Base-by-base conservation (phyloP, 2,113 vertebrate species). In the Chaetodon trifascialis region DNA sequence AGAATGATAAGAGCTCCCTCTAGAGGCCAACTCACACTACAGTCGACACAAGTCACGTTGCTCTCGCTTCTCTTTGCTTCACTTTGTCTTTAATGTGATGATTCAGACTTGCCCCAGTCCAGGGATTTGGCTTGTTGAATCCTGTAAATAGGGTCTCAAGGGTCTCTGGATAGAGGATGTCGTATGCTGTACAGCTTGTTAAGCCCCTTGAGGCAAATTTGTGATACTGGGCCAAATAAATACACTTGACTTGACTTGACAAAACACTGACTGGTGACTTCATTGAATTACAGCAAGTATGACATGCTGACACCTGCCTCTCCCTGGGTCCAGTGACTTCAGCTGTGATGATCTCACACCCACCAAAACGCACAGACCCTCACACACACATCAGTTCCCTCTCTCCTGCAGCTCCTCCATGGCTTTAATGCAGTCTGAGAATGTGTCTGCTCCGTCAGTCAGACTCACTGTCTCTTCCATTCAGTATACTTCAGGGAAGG, bases 1-100 rank as follows among this genome's bases (percentile, higher is more conserved):
- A 68, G 86, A 84, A 93, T 75, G 92, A 72, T 80, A 89, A 90
- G 85, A 87, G 90, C 91, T 86, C 93, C 91, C 91, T 90, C 93
- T 91, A 86, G 82, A 69, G 91, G 88, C 14, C 14, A 2, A 23
- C 63, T 76, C n/a, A 11, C 16, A 11, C 55, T 52, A 19, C 56
- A 80, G 49, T 12, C 7, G 36, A 72, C 16, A 58, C 10, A 47
- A 40, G 49, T 14, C 5, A 42, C 2, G 14, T 5, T 34, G 23
- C 36, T 34, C 47, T 46, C 4, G 49, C 58, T 14, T 16, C 17
- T n/a, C 38, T 52, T 42, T 76, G 17, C 42, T 14, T 7, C 38
- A 40, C 38, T 40, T 40, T 40, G 8, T n/a, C 38, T 56, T 42
- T 76, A 17, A 51, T 16, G 15, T 56, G 15, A 66, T 66, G 51